phyloP scores from a whole-genome alignment of 2,888 invertebrate genomes.

The Cryptocheilus praepositus region DNA sequence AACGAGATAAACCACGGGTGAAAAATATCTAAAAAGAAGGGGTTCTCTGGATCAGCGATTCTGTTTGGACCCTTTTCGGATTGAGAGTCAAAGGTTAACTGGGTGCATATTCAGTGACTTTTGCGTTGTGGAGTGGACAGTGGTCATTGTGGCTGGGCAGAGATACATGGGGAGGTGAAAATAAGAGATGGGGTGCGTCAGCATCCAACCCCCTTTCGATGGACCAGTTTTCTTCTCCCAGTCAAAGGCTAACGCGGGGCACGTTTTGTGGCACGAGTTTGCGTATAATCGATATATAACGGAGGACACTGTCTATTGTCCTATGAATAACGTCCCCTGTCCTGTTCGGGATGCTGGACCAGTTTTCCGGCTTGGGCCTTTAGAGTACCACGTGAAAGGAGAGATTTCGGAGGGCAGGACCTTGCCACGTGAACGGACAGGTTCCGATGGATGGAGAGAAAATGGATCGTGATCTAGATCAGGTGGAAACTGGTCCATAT shows the following conservation, averaged over 20 bases:
- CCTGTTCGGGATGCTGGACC: constrained; percentile 56
- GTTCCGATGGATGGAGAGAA: constrained; percentile 56
- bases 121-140: constrained; percentile 55
- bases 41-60: constrained; percentile 12
- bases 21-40: neutral
- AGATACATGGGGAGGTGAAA: constrained; percentile 36
- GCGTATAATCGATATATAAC: constrained; percentile 49
- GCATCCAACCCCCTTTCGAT: constrained; percentile 3
- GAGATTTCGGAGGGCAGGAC: constrained; percentile 53
- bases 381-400: constrained; percentile 21
- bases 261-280: constrained; percentile 65
- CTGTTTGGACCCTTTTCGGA: neutral
- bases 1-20: no score
- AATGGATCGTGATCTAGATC: constrained; percentile 67
- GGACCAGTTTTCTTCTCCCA: constrained; percentile 49
- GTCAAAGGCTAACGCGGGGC: constrained; percentile 61
- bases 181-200: no score
- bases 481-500: constrained; percentile 73
- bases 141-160: constrained; percentile 37
- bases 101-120: constrained; percentile 52
- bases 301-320: constrained; percentile 65
- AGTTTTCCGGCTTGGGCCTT: constrained; percentile 50
- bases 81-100: constrained; percentile 60
- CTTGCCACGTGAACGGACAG: constrained; percentile 70
- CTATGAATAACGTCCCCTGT: constrained; percentile 61